phyloP scores from a whole-genome alignment of 2,113 vertebrate species.

The Neotoma lepida region DNA sequence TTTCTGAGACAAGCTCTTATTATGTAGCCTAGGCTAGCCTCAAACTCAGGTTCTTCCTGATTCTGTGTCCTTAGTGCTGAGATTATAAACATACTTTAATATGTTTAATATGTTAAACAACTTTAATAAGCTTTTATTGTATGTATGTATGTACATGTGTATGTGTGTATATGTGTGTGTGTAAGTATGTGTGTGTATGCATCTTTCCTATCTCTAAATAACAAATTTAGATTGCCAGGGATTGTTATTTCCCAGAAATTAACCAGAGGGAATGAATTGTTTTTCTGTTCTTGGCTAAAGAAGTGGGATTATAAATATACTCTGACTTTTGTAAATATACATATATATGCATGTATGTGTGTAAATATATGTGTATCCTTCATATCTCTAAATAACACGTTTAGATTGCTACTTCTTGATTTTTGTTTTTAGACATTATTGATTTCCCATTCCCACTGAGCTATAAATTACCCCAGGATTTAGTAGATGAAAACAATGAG shows the following conservation, averaged over 20 bases:
- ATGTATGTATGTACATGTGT: not conserved
- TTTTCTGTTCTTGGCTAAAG: slow-evolving; percentile 36
- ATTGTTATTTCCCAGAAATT: slow-evolving; percentile 28
- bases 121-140: not conserved
- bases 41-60: not conserved
- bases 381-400: not conserved
- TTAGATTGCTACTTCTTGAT: not conserved
- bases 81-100: not conserved
- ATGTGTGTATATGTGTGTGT: not conserved
- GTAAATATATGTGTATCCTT: not conserved
- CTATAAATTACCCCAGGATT: not conserved
- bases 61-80: not conserved
- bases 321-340: not conserved
- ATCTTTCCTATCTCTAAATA: not conserved
- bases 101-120: no score
- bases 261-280: not conserved
- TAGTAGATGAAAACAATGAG: not conserved
- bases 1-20: not conserved
- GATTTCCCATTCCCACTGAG: slow-evolving; percentile 15
- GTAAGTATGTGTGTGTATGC: not conserved
- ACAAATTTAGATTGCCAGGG: not conserved
- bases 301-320: not conserved
- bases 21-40: not conserved
- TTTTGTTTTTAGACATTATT: not conserved
- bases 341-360: not conserved